Conservation (phyloP, 2,888 invertebrate species). For the Epirrhoe alternata region DNA sequence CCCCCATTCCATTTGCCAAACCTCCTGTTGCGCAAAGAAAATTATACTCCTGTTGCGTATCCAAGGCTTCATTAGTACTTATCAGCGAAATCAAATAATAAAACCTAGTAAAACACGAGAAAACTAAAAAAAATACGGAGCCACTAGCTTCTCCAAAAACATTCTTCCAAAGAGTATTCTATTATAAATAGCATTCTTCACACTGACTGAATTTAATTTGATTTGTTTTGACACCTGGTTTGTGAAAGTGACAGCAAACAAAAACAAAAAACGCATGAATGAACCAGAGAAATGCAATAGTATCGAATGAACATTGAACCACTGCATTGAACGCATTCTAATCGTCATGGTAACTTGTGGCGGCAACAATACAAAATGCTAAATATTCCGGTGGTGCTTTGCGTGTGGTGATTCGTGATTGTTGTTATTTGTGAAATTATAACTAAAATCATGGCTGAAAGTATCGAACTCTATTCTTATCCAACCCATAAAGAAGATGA, state of each 20-base stretch:
- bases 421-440: not conserved
- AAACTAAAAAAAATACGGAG: too few relatives aligned
- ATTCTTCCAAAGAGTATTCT: too few relatives aligned
- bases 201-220: too few relatives aligned
- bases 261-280: not conserved
- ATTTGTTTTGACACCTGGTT: conserved; percentile 12
- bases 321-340: conserved; percentile 6
- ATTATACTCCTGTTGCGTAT: too few relatives aligned
- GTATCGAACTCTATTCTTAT: conserved; percentile 63
- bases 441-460: conserved; percentile 59
- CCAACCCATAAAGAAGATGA: conserved; percentile 47
- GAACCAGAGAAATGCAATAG: not conserved
- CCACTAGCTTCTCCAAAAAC: too few relatives aligned
- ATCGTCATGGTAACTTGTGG: conserved; percentile 23
- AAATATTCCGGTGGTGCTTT: not conserved
- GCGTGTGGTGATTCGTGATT: not conserved
- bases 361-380: conserved; percentile 16
- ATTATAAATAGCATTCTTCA: too few relatives aligned
- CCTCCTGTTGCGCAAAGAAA: too few relatives aligned
- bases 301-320: too few relatives aligned
- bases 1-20: too few relatives aligned
- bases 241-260: not conserved
- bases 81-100: too few relatives aligned
- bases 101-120: too few relatives aligned
- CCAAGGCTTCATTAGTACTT: too few relatives aligned